Evolutionary conservation across 1,140 invertebrate genomes (phyloP), one percentile per base, ranked within the genome.

Genomic region (Himalopsyche phryganea): DNA sequence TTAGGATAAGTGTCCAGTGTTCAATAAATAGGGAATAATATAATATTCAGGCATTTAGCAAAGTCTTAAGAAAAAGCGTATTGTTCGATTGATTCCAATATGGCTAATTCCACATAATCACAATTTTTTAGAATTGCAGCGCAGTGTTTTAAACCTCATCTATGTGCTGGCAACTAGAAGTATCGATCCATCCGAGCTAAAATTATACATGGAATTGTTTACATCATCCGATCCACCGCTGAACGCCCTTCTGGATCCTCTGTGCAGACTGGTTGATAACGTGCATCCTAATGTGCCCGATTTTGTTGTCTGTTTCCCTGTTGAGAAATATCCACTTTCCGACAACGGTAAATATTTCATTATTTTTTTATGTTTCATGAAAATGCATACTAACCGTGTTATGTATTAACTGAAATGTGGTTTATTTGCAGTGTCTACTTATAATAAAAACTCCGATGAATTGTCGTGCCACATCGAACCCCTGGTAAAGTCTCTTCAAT

Each of bases 61-160:
- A n/a, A n/a, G n/a, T n/a, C n/a, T n/a, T n/a, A n/a, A n/a, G n/a
- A n/a, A n/a, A n/a, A n/a, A n/a, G n/a, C n/a, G n/a, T n/a, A n/a
- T n/a, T n/a, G n/a, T n/a, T n/a, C n/a, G n/a, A n/a, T n/a, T n/a
- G n/a, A n/a, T n/a, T n/a, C n/a, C n/a, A n/a, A n/a, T n/a, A n/a
- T n/a, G n/a, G n/a, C n/a, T n/a, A n/a, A n/a, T n/a, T n/a, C n/a
- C n/a, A n/a, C n/a, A n/a, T n/a, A n/a, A n/a, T n/a, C n/a, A n/a
- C n/a, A n/a, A n/a, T n/a, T n/a, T 74, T 72, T 41, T 66, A 83
- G 83, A 84, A 47, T 66, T 85, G 28, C 82, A 84, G 64, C 71
- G 76, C 33, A 80, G 80, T 36, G 71, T 82, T n/a, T 65, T 85
- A 32, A 80, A 84, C 66, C 73, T 86, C 17, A 79, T 85, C 36